These are phyloP conservation scores for Allobates femoralis DNA, from an alignment of 2,797 vertebrate species.

Conservation along the genomic window DNA sequence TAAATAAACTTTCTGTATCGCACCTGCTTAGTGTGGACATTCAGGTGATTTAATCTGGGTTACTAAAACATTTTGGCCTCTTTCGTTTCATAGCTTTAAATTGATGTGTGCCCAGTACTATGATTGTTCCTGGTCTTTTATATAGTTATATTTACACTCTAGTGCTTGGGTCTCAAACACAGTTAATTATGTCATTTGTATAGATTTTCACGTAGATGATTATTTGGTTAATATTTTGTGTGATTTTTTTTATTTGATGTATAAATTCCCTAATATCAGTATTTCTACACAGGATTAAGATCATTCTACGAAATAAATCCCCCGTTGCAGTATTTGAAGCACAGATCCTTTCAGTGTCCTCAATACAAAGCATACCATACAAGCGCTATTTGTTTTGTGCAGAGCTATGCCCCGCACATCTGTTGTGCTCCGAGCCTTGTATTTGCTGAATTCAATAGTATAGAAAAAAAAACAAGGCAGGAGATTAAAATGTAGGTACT, in stretches of 20 bases:
- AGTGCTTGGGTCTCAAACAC: too few relatives aligned
- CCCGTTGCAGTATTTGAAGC: neutral
- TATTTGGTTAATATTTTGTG: neutral
- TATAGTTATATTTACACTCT: too few relatives aligned
- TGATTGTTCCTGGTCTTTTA: too few relatives aligned
- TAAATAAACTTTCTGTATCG: too few relatives aligned
- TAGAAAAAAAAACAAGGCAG: constrained; percentile 20
- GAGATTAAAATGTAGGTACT: constrained; percentile 51
- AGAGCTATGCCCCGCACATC: neutral
- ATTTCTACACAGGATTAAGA: neutral
- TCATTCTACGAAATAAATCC: neutral
- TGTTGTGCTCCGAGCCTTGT: constrained; percentile 21
- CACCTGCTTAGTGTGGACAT: too few relatives aligned
- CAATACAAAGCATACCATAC: constrained; percentile 13
- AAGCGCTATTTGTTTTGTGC: constrained; percentile 33
- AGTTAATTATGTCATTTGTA: too few relatives aligned
- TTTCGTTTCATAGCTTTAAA: too few relatives aligned
- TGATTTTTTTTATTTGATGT: neutral
- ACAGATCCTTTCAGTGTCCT: constrained; percentile 1
- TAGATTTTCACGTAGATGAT: neutral
- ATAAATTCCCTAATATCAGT: neutral
- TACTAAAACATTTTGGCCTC: too few relatives aligned
- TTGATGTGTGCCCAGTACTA: too few relatives aligned
- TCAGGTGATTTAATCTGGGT: too few relatives aligned
- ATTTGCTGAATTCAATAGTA: constrained; percentile 29